These are phyloP conservation scores for Ascaphus truei DNA, from an alignment of 2,113 vertebrate species.

Conservation along the genomic window DNA sequence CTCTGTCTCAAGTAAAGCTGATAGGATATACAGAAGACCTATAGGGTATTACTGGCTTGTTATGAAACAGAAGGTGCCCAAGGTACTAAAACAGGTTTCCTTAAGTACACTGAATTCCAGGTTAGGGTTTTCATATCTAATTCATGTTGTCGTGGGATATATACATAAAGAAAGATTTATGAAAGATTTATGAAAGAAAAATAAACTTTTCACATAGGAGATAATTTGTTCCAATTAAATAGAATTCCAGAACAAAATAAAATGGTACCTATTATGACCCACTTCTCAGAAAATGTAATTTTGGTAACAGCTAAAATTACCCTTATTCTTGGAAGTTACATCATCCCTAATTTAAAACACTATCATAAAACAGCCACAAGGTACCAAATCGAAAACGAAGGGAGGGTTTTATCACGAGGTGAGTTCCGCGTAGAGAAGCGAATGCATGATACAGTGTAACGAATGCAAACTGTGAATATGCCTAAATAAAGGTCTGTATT, in stretches of 20 bases:
- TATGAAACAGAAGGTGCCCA: conserved; percentile 40
- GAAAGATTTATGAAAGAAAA: conserved; percentile 61
- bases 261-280: neutral
- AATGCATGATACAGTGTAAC: no score
- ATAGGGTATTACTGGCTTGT: neutral
- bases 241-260: conserved; percentile 46
- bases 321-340: neutral
- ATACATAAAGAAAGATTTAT: conserved; percentile 54
- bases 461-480: no score
- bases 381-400: neutral
- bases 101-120: conserved; percentile 43
- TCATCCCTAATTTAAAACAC: neutral
- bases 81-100: conserved; percentile 36
- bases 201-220: conserved; percentile 49
- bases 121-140: conserved; percentile 50
- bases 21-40: neutral
- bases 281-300: conserved; percentile 6
- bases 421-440: no score
- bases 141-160: conserved; percentile 57
- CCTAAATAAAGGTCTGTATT: no score
- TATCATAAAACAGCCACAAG: neutral
- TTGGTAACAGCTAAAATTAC: conserved; percentile 11
- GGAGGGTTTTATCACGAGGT: neutral
- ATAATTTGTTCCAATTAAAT: conserved; percentile 62
- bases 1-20: no score